Base-by-base conservation (phyloP, 2,888 invertebrate genomes). In the Lepeophtheirus nordmannii region DNA sequence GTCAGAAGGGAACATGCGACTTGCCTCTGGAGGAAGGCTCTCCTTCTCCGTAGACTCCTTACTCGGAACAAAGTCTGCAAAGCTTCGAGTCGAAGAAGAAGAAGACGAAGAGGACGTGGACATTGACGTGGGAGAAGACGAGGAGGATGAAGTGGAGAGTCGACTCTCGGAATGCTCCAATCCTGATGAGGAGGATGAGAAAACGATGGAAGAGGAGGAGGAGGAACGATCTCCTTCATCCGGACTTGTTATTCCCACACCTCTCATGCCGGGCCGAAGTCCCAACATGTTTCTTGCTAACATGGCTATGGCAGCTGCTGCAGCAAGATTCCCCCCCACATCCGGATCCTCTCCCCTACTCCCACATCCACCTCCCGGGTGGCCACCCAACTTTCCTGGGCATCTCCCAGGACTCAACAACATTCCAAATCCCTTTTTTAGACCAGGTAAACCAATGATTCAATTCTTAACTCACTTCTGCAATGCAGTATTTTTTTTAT, bases 11-110 rank as follows among this genome's bases (percentile, higher is more conserved):
- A 30, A 30, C 30, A 30, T 30, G 30, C 14, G 53, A 5, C n/a
- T 14, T 5, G 53, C 53, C 17, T 17, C 14, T 5, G 53, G 53
- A 46, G 53, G 53, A 5, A 23, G 61, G 14, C 46, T 67, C 22
- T 61, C 61, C 14, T 67, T 67, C 61, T 53, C 53, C 40, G 67
- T 67, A 12, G 67, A 67, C 53, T 67, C 67, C 10, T 41, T 67
- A 38, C 61, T 67, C 23, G 14, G 58, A 17, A 60, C 41, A 37
- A 62, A 57, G 38, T 22, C 53, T 46, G 30, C 30, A 46, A 46
- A 46, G 53, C 53, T 17, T 3, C 53, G 46, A 62, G 38, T 41
- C 10, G 63, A 46, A 46, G 46, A 62, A 7, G 41, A 62, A 5
- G 46, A 46, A 12, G 46, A n/a, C n/a, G n/a, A 46, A 17, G 22